Conservation (phyloP, 1,140 invertebrate species). For the Drosophila eugracilis region DNA sequence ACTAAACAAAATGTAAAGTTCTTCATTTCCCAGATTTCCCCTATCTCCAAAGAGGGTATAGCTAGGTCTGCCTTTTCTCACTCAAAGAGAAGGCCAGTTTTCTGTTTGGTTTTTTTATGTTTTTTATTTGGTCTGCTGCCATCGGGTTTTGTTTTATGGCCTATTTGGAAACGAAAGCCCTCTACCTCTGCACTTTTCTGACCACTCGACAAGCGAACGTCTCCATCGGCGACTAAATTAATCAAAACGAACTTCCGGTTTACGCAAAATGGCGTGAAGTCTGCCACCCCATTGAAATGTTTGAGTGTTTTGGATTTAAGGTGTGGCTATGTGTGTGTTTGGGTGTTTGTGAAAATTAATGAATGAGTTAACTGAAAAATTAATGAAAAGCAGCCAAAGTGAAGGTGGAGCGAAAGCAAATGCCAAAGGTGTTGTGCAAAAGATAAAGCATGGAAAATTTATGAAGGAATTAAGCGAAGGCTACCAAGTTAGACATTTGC, state of each 20-base stretch:
- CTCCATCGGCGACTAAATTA: conserved; percentile 81
- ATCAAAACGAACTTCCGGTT: conserved; percentile 84
- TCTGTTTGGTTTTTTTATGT: conserved; percentile 10
- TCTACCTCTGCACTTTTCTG: conserved; percentile 21
- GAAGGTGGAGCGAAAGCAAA: conserved; percentile 43
- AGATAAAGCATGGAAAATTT: conserved; percentile 81
- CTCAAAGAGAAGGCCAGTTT: too few species aligned
- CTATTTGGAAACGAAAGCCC: conserved; percentile 54
- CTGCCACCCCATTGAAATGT: conserved; percentile 62
- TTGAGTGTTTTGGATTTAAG: conserved; percentile 31
- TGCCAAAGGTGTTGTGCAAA: conserved; percentile 78
- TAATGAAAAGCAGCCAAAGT: conserved; percentile 72
- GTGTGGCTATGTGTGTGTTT: conserved; percentile 44
- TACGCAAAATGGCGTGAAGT: conserved; percentile 83
- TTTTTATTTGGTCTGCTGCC: conserved; percentile 30
- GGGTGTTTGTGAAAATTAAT: conserved; percentile 78
- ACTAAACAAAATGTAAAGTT: too few species aligned
- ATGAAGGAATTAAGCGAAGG: conserved; percentile 61
- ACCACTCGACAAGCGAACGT: conserved; percentile 56
- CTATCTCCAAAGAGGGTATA: too few species aligned
- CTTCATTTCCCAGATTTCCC: not conserved
- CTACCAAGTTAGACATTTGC: conserved; percentile 68
- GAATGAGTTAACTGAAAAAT: conserved; percentile 84
- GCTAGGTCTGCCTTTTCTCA: conserved; percentile 10
- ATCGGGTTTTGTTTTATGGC: conserved; percentile 66